These are phyloP conservation scores for Bufotes viridis DNA, from an alignment of 2,797 vertebrate genomes.

Conservation along the genomic window DNA sequence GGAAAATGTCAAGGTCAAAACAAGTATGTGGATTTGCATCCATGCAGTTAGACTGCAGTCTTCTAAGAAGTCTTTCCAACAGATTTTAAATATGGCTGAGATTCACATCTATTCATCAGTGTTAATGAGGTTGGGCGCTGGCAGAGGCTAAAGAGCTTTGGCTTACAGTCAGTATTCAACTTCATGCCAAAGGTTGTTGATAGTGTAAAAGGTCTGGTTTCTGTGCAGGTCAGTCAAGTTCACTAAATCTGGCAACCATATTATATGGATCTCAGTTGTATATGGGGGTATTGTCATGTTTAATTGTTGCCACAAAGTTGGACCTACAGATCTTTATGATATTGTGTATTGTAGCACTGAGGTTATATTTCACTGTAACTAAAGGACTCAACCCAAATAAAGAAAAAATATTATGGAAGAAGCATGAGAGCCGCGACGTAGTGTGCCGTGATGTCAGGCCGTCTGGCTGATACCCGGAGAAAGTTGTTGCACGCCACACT, in stretches of 20 bases:
- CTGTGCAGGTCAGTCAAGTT: not conserved
- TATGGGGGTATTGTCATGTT: not conserved
- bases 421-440: no score
- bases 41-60: not conserved
- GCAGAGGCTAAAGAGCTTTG: not conserved
- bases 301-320: not conserved
- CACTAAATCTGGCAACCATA: not conserved
- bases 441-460: no score
- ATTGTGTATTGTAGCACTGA: not conserved
- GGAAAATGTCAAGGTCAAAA: not conserved
- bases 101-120: not conserved
- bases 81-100: not conserved
- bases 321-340: not conserved
- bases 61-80: not conserved
- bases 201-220: not conserved
- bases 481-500: no score
- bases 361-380: not conserved
- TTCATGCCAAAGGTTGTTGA: constrained; percentile 11
- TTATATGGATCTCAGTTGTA: not conserved
- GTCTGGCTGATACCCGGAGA: no score
- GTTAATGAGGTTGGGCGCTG: not conserved
- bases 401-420: no score
- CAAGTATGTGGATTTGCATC: not conserved
- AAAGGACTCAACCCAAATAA: not conserved
- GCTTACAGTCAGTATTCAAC: not conserved